phyloP scores from a whole-genome alignment of 2,113 vertebrate genomes.

The Petrocephalus zakoni region DNA sequence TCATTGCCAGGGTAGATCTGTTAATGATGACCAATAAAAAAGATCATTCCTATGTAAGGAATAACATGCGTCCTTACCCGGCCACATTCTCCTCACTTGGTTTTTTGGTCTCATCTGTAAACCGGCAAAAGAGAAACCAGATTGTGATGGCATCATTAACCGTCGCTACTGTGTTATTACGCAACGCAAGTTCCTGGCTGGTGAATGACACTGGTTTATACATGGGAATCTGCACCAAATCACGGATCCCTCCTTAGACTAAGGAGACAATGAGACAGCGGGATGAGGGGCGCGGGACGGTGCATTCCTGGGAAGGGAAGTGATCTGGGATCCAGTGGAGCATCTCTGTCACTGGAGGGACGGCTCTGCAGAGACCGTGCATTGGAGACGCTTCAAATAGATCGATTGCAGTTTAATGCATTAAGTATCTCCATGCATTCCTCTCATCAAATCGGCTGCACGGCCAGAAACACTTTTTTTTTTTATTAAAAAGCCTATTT shows the following conservation, averaged over 20 bases:
- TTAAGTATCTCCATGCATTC: background rate
- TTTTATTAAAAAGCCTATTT: background rate
- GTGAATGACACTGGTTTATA: background rate
- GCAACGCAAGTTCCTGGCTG: background rate
- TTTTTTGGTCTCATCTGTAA: slow-evolving; percentile 12
- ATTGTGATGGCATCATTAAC: background rate
- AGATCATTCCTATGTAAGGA: background rate
- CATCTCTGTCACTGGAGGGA: background rate
- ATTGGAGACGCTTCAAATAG: background rate
- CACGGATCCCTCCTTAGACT: background rate
- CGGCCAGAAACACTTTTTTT: background rate
- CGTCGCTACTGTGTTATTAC: background rate
- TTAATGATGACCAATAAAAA: background rate
- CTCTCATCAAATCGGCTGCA: background rate
- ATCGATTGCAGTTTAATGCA: background rate
- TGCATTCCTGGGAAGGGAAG: background rate
- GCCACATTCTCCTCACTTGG: background rate
- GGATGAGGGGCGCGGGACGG: background rate
- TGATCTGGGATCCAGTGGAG: background rate
- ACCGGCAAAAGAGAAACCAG: background rate
- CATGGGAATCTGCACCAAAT: too few relatives aligned
- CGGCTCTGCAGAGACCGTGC: background rate
- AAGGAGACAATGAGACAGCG: background rate
- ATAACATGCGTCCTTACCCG: slow-evolving; percentile 3
- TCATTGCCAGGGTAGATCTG: background rate